A percentile compares a stretch with the other conserved stretches of the same genome.
These are phyloP conservation scores for Blastomussa wellsi DNA, from an alignment of 92 coral and sea anemone species.

Conservation along the genomic window DNA sequence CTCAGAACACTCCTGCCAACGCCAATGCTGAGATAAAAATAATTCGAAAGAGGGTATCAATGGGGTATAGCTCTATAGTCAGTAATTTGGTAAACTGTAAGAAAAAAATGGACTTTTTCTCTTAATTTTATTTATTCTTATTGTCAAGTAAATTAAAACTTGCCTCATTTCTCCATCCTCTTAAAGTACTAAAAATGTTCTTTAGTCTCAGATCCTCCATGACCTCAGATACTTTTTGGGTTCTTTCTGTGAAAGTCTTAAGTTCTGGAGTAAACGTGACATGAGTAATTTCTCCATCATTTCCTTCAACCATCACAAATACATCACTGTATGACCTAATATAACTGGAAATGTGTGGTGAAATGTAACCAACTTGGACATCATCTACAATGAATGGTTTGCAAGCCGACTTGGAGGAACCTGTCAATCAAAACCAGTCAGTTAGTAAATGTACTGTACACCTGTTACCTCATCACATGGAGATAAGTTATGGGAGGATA, in stretches of 20 bases:
- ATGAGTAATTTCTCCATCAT: slow-evolving; percentile 50
- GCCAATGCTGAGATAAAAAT: no score
- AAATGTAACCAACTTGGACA: slow-evolving; percentile 74
- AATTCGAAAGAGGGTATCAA: no score
- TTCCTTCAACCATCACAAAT: slow-evolving; percentile 44
- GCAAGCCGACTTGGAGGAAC: slow-evolving; percentile 74
- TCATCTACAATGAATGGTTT: slow-evolving; percentile 83
- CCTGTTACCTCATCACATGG: no score
- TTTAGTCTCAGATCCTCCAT: slow-evolving; percentile 76
- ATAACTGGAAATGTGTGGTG: slow-evolving; percentile 65
- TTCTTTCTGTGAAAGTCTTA: slow-evolving; percentile 76
- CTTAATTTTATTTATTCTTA: no score
- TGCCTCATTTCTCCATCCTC: slow-evolving; percentile 99
- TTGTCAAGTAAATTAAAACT: not conserved
- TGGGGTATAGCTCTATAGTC: no score
- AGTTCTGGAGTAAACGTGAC: slow-evolving; percentile 68
- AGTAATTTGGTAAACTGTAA: no score
- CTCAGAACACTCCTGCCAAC: no score
- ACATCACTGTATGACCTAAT: slow-evolving; percentile 63
- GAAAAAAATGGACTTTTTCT: no score
- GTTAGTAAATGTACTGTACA: not conserved
- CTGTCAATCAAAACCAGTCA: slow-evolving; percentile 36
- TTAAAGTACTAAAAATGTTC: slow-evolving; percentile 62
- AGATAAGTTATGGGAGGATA: no score
- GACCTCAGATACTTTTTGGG: slow-evolving; percentile 69